These are phyloP conservation scores for Cyclopterus lumpus DNA, from an alignment of 2,797 vertebrate genomes.

Conservation along the genomic window DNA sequence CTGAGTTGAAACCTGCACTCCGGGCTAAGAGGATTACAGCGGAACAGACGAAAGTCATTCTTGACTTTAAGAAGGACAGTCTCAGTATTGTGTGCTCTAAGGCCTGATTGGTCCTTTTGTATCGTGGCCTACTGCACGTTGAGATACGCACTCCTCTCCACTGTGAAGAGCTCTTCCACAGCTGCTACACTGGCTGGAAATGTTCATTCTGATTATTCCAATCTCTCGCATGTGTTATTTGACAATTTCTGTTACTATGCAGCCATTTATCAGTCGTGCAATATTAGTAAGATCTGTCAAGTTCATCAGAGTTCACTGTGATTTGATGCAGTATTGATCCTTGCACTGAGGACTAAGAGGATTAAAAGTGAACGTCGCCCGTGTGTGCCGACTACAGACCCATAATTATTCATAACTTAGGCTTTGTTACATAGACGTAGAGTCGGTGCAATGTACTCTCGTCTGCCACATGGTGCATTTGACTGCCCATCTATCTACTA, in stretches of 20 bases:
- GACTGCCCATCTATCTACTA: neutral
- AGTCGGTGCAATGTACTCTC: neutral
- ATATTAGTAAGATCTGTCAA: neutral
- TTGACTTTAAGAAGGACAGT: slow-evolving; percentile 67
- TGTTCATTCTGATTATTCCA: slow-evolving; percentile 21
- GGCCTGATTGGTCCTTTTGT: slow-evolving; percentile 50
- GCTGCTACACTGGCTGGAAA: neutral
- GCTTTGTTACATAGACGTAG: neutral
- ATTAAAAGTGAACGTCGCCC: slow-evolving; percentile 31
- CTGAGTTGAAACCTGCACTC: slow-evolving; percentile 65
- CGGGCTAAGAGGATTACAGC: slow-evolving; percentile 69
- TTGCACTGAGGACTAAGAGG: slow-evolving; percentile 20
- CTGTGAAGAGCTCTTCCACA: slow-evolving; percentile 17
- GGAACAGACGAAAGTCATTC: slow-evolving; percentile 61
- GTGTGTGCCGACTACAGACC: slow-evolving; percentile 26
- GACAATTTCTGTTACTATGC: neutral
- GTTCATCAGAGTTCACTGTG: neutral
- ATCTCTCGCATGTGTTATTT: neutral
- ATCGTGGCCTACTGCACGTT: slow-evolving; percentile 37
- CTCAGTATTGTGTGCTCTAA: slow-evolving; percentile 51
- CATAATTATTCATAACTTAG: slow-evolving; percentile 24
- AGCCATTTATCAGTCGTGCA: neutral
- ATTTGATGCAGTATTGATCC: slow-evolving; percentile 21
- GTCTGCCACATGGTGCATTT: slow-evolving; percentile 22
- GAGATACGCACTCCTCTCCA: slow-evolving; percentile 35